Evolutionary conservation across 2,113 vertebrate species (phyloP).

Genomic region (Callipepla californica): DNA sequence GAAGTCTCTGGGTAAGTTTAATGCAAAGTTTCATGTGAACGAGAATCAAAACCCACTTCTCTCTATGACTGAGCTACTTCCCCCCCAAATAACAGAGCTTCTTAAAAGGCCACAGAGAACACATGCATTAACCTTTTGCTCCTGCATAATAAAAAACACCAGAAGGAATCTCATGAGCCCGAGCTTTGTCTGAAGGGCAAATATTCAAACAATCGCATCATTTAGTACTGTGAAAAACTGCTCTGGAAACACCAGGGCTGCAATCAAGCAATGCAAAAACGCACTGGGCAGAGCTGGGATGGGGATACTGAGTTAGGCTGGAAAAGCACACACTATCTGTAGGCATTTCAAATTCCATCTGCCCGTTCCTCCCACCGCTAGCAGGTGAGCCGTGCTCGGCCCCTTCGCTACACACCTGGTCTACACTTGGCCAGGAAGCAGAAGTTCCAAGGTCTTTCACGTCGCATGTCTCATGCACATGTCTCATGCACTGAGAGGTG

Average conservation of each 20-base stretch:
- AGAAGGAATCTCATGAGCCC: not conserved
- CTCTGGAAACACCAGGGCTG: slow-evolving; percentile 12
- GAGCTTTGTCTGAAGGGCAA: not conserved
- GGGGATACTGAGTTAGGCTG: slow-evolving; percentile 7
- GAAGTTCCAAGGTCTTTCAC: slow-evolving; percentile 71
- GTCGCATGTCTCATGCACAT: slow-evolving; percentile 70
- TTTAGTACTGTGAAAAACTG: not conserved
- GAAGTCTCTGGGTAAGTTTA: not conserved
- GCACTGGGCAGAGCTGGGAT: slow-evolving; percentile 11
- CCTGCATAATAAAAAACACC: not conserved
- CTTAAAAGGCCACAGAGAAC: not conserved
- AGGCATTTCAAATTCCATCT: slow-evolving; percentile 43
- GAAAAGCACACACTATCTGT: slow-evolving; percentile 35
- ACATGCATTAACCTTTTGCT: slow-evolving; percentile 12
- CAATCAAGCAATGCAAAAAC: slow-evolving; percentile 15
- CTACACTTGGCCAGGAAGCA: slow-evolving; percentile 71
- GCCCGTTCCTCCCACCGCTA: slow-evolving; percentile 64
- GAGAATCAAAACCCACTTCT: not conserved
- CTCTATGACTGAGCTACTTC: not conserved
- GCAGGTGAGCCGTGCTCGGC: slow-evolving; percentile 64
- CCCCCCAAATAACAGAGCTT: not conserved
- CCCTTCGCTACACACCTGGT: slow-evolving; percentile 71
- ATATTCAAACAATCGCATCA: not conserved
- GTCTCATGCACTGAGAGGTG: slow-evolving; percentile 69
- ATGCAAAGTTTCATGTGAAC: not conserved